phyloP scores from a whole-genome alignment of 2,888 invertebrate species.

The Lepetodrilus schrolli region DNA sequence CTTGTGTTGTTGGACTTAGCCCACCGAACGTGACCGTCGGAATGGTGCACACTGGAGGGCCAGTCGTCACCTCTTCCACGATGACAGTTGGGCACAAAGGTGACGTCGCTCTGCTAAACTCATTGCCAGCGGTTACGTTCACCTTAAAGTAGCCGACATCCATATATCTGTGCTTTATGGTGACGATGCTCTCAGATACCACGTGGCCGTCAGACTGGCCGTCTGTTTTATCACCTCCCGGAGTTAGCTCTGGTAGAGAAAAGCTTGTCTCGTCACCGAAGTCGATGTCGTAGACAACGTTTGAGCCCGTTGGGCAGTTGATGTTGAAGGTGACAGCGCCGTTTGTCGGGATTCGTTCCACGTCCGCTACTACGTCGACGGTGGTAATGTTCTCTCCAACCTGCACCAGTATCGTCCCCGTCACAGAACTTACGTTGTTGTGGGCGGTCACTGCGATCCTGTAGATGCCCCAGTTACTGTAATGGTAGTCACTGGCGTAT shows the following conservation, averaged over 20 bases:
- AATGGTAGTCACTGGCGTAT: constrained; percentile 54
- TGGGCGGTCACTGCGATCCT: constrained; percentile 58
- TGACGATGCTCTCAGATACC: constrained; percentile 44
- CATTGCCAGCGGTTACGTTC: constrained; percentile 58
- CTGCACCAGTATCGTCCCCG: constrained; percentile 53
- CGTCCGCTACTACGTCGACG: constrained; percentile 59
- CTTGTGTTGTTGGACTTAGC: neutral
- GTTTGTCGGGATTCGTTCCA: constrained; percentile 49
- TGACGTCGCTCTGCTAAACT: constrained; percentile 56
- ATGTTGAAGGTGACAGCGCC: constrained; percentile 55
- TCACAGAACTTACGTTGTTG: constrained; percentile 64
- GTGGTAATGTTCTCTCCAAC: constrained; percentile 68
- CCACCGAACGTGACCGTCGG: constrained; percentile 33
- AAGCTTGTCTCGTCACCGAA: constrained; percentile 62
- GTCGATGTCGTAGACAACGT: constrained; percentile 57
- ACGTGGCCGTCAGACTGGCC: constrained; percentile 38
- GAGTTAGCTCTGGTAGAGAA: constrained; percentile 39
- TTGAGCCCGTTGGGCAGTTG: constrained; percentile 64
- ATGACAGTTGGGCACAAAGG: constrained; percentile 65
- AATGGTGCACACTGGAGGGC: constrained; percentile 29
- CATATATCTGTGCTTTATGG: constrained; percentile 53
- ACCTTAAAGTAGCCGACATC: constrained; percentile 55
- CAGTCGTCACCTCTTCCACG: constrained; percentile 42
- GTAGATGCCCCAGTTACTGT: constrained; percentile 70
- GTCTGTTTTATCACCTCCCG: neutral